These are phyloP conservation scores for Acipenser oxyrinchus DNA, from an alignment of 2,797 vertebrate species.

Conservation along the genomic window DNA sequence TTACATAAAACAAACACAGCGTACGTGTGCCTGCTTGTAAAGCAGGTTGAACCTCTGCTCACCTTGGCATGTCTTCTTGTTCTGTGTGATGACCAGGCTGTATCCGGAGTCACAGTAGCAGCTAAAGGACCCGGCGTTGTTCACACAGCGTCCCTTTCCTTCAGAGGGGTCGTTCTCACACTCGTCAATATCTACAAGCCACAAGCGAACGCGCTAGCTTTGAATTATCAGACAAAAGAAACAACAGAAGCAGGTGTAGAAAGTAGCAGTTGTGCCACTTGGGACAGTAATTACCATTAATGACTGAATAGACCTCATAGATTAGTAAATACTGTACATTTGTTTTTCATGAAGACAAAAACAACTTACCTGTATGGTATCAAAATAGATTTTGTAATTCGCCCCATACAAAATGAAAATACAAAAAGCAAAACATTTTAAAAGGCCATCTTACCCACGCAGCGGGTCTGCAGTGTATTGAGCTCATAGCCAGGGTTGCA, in stretches of 20 bases:
- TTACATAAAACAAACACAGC: slow-evolving; percentile 10
- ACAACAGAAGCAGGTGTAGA: no score
- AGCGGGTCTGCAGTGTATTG: slow-evolving; percentile 65
- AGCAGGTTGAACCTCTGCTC: slow-evolving; percentile 36
- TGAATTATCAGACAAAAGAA: no score
- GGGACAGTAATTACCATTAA: no score
- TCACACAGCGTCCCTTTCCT: slow-evolving; percentile 75
- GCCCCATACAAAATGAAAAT: no score
- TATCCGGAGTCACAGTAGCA: slow-evolving; percentile 82
- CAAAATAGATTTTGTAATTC: no score
- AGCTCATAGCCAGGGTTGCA: slow-evolving; percentile 72
- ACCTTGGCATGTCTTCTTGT: slow-evolving; percentile 82
- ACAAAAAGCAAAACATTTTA: no score
- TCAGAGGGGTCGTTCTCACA: slow-evolving; percentile 74
- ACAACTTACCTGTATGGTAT: no score
- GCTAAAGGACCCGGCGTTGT: slow-evolving; percentile 76
- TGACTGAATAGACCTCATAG: no score
- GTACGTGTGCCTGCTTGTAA: slow-evolving; percentile 1
- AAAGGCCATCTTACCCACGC: slow-evolving; percentile 59
- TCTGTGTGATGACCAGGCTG: slow-evolving; percentile 56
- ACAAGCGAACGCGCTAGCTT: not conserved
- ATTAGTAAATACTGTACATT: no score
- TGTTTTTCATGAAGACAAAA: no score
- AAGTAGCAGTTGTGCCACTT: no score
- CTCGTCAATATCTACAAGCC: slow-evolving; percentile 73